phyloP scores from a whole-genome alignment of 2,797 vertebrate genomes.

The Agapornis canus region DNA sequence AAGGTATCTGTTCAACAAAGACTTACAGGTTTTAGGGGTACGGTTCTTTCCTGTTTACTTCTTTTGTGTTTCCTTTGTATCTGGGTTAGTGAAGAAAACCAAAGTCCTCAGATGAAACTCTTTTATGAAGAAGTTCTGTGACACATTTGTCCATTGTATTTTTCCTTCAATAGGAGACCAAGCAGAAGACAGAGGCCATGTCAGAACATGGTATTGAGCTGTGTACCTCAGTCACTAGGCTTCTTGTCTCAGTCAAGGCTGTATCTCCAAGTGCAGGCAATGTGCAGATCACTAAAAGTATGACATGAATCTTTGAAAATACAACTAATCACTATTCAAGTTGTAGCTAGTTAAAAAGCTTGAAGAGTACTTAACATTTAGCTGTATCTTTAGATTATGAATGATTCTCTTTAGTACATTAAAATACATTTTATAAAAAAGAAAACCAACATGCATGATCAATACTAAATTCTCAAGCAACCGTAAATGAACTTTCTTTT shows the following conservation, averaged over 20 bases:
- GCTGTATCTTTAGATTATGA: slow-evolving; percentile 24
- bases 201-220: not conserved
- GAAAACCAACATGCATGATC: not conserved
- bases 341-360: slow-evolving; percentile 59
- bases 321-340: not conserved
- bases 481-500: not conserved
- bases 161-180: not conserved
- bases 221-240: not conserved
- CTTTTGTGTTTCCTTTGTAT: not conserved
- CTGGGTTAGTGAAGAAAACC: not conserved
- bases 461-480: not conserved
- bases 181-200: not conserved
- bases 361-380: slow-evolving; percentile 29
- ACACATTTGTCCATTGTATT: not conserved
- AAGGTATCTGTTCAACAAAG: not conserved
- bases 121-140: not conserved
- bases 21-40: not conserved
- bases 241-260: not conserved
- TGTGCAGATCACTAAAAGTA: not conserved
- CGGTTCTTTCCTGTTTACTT: not conserved
- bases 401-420: slow-evolving; percentile 38
- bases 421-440: not conserved
- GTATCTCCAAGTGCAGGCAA: not conserved
- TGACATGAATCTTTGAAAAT: not conserved
- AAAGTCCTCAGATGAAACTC: not conserved